Percentiles rank a stretch among this genome's conserved stretches.
phyloP scores from a whole-genome alignment of 2,797 vertebrate genomes.

The Galagoides demidoff region DNA sequence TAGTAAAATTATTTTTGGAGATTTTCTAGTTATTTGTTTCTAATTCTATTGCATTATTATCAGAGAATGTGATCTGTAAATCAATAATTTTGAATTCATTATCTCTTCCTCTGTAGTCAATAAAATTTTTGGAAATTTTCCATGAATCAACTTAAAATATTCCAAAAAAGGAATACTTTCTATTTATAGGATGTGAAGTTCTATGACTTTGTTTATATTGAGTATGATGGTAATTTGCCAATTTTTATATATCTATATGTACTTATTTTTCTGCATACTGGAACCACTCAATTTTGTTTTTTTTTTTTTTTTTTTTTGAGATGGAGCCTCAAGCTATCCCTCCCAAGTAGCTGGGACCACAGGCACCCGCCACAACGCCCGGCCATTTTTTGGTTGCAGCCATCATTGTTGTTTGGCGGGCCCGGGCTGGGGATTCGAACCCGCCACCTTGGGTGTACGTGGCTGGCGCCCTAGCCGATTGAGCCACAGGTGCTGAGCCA shows the following conservation, averaged over 20 bases:
- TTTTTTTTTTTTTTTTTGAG: too few relatives aligned
- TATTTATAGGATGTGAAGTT: background rate
- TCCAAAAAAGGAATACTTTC: conserved; percentile 43
- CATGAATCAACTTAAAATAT: background rate
- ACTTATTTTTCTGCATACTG: background rate
- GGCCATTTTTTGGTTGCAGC: too few relatives aligned
- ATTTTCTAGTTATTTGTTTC: conserved; percentile 50
- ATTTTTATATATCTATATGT: background rate
- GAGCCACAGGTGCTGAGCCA: too few relatives aligned
- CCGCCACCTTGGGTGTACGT: too few relatives aligned
- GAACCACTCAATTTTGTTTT: conserved; percentile 18
- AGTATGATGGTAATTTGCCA: background rate
- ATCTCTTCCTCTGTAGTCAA: background rate
- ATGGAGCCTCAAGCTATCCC: too few relatives aligned
- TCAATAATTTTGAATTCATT: conserved; percentile 32
- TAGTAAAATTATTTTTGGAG: conserved; percentile 4
- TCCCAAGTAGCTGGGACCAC: too few relatives aligned
- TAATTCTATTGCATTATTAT: background rate
- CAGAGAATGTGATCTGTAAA: background rate
- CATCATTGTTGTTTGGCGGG: too few relatives aligned
- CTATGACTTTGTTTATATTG: background rate
- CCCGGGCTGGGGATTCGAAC: too few relatives aligned
- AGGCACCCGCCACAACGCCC: too few relatives aligned
- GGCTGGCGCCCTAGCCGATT: too few relatives aligned
- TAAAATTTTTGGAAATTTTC: conserved; percentile 11